Evolutionary conservation across 1,140 invertebrate genomes (phyloP), one percentile per base, ranked within the genome.

Genomic region (Drosophila kurseongensis): DNA sequence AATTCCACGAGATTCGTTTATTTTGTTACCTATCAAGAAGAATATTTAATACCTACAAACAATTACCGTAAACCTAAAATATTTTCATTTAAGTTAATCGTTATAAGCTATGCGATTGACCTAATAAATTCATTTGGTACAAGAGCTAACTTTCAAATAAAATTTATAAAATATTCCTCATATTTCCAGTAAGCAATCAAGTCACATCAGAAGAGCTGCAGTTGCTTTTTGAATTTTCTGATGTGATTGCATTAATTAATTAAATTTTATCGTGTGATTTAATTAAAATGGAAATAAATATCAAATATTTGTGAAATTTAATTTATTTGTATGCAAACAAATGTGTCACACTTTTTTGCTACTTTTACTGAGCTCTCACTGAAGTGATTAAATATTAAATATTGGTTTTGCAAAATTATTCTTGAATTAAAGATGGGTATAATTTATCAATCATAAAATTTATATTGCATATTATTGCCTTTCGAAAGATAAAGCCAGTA

Each of bases 211-310:
- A 7, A 60, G 23, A 59, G 18, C 6, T n/a, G 6, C n/a, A 29
- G 38, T 55, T 47, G 40, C 48, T 38, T 16, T 67, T 67, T 14
- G n/a, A 29, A 18, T 35, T 52, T 68, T 51, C 4, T 32, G 8
- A 12, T 38, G 8, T 32, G n/a, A 38, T 45, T 66, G 60, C 29
- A 29, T 48, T 52, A 66, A 42, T 38, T 52, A 52, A 66, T 74
- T 59, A 42, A 62, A 76, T 77, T 73, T 60, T 27, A 50, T 57
- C 41, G 42, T 14, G 10, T 14, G 44, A 48, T 67, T 71, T 79
- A 86, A 85, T 78, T 81, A 71, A 78, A 71, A 68, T 38, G 18
- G 32, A 66, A 62, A 68, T 73, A 42, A 77, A 66, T 78, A 57
- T 48, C 32, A 82, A 69, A 75, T 63, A 69, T 86, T 79, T 84